Evolutionary conservation across 2,888 invertebrate species (phyloP), one percentile per base, ranked within the genome.

Genomic region (Polydrusus tereticollis): DNA sequence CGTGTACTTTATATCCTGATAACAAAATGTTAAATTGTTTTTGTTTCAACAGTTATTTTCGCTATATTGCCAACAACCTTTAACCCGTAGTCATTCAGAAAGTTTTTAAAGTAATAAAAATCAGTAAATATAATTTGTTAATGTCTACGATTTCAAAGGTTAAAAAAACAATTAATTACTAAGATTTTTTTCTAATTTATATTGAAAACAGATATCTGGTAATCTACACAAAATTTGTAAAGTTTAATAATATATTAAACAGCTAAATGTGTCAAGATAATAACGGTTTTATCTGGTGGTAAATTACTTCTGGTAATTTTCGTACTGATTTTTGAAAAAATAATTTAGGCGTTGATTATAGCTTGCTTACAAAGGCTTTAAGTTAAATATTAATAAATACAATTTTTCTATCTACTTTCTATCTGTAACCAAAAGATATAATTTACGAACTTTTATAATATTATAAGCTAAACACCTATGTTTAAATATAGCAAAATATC

Each of bases 101-200:
- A 64, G 18, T 64, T 69, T 14, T 52, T 14, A 14, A 45, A 64
- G 47, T 57, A 47, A 41, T 62, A 70, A 64, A 70, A 70, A 70
- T 70, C 64, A 43, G 63, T 59, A 63, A 70, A 64, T 47, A 60
- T 29, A 69, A 69, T 69, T 69, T 69, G 69, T 69, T 62, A 69
- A 41, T 62, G 62, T 69, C 55, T 52, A 52, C 29, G 58, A 43
- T 55, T 60, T 45, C 33, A 59, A 69, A 52, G 52, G 52, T 69
- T 38, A 55, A 69, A 69, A 60, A 62, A 60, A 63, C 57, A 55
- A 29, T 55, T 18, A 55, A 55, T 55, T 55, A 29, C n/a, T n/a
- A 29, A 47, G 21, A 0, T 3, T n/a, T 21, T 47, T 47, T 47
- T 47, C 47, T 47, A 47, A 47, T 47, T 47, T 20, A 47, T 47